These are phyloP conservation scores for Meta bourneti DNA, from an alignment of 2,888 invertebrate species.

Conservation along the genomic window DNA sequence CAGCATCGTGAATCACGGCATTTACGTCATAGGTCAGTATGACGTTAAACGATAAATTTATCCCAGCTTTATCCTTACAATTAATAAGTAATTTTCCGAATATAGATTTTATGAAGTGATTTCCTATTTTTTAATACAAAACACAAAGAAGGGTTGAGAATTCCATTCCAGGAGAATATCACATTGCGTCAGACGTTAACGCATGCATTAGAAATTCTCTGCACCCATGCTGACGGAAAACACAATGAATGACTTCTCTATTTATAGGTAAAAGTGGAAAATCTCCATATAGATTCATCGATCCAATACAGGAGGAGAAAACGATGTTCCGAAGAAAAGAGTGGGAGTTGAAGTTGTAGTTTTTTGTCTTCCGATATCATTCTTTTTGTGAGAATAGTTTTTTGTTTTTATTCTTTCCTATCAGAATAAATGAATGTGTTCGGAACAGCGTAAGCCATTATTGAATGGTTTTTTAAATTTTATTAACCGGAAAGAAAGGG, in stretches of 20 bases:
- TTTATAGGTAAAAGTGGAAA: background rate
- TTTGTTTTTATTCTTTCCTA: background rate
- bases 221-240: background rate
- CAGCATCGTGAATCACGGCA: background rate
- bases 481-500: background rate
- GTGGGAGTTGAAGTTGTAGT: constrained; percentile 28
- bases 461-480: background rate
- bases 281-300: constrained; percentile 19
- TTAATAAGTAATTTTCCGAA: background rate
- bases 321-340: background rate
- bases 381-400: background rate
- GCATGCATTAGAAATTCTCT: background rate
- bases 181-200: background rate
- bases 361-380: constrained; percentile 13
- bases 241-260: background rate
- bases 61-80: background rate
- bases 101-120: background rate
- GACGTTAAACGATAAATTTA: constrained; percentile 28
- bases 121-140: background rate
- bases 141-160: background rate
- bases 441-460: background rate
- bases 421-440: background rate
- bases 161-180: background rate
- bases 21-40: constrained; percentile 7
- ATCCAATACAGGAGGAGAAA: constrained; percentile 1